Evolutionary conservation across 1,140 invertebrate species (phyloP), one percentile per base, ranked within the genome.

Genomic region (Neotoxoptera formosana): DNA sequence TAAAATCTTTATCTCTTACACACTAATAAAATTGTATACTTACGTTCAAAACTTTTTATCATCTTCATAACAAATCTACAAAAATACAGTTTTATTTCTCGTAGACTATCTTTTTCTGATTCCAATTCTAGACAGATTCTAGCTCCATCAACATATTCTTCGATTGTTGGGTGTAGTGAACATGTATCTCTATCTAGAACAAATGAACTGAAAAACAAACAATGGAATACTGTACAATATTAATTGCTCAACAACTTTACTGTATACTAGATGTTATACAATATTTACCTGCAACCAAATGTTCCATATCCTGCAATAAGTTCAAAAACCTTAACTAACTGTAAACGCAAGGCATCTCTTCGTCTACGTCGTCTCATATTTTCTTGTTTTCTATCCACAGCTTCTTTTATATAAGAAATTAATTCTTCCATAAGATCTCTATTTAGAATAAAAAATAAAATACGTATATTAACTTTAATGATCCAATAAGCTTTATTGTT

Each of bases 361-460:
- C 99, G 96, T 93, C 98, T 96, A 41, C 99, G 95, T 81, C 99
- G 96, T 60, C 98, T 95, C 96, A 99, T 98, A 95, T 99, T 99
- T 95, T 99, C 99, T 95, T 99, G 98, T 95, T 99, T 99, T 47
- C 98, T 96, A 95, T 99, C 99, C n/a, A 99, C 97, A 2, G 99
- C 98, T 95, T 99, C 99, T 51, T 99, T 97, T 90, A 99, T 97
- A 94, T 98, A 97, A 7, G 97, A 96, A 21, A 98, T 96, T 41
- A 99, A 95, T 95, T 99, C 99, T 95, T 99, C 99, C 96, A 99
- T 98, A 76, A 99, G 96, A 96, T 99, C 98, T 95, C 98, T 99
- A 95, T 45, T 95, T 94, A 4, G 7, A 41, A 6, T 30, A 56
- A 30, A 30, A 56, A 60, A 87, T 25, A 60, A 34, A 47, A 86